Base-by-base conservation (phyloP, 2,113 vertebrate species). In the Protobothrops mucrosquamatus region DNA sequence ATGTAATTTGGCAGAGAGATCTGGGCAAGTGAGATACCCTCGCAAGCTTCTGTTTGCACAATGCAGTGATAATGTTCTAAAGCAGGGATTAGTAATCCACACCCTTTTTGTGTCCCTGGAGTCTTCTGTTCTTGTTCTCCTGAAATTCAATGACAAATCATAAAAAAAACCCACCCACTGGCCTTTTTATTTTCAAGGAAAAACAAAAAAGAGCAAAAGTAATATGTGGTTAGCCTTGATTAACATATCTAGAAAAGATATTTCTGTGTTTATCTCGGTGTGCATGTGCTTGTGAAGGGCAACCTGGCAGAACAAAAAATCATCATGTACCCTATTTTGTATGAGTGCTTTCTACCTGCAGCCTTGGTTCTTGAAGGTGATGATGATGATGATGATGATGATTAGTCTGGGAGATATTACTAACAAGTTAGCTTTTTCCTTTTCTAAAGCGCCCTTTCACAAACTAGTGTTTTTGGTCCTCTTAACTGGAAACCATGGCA, bases 371-470 rank as follows among this genome's bases (percentile, higher is more conserved):
- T 14, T 74, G 5, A 74, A 74, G n/a, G 39, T 8, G 69, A 18
- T 18, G 64, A 4, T 18, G 12, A 6, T 1, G 69, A 6, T 0
- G 64, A n/a, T 0, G 57, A 59, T 2, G 57, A 1, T 3, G 64
- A 6, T 14, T 12, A 34, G 69, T 81, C 29, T 69, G 74, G 34
- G 18, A 39, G 34, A 39, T 43, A 39, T 81, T 81, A 81, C 34
- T 8, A 43, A 22, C 34, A 34, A 81, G 34, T 81, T 39, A 81
- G 74, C 20, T 39, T 81, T 1, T 22, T 39, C n/a, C n/a, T 39
- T 81, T 81, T 81, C 2, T 81, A 81, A 81, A 81, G 0, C 20
- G 7, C 74, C 74, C 34, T 7, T 81, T 43, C 34, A 20, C 34
- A 81, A 43, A 39, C 18, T 43, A 18, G 2, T 43, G 34, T 3